phyloP scores from a whole-genome alignment of 2,797 vertebrate species.

The Lepidocolaptes lacrymiger region DNA sequence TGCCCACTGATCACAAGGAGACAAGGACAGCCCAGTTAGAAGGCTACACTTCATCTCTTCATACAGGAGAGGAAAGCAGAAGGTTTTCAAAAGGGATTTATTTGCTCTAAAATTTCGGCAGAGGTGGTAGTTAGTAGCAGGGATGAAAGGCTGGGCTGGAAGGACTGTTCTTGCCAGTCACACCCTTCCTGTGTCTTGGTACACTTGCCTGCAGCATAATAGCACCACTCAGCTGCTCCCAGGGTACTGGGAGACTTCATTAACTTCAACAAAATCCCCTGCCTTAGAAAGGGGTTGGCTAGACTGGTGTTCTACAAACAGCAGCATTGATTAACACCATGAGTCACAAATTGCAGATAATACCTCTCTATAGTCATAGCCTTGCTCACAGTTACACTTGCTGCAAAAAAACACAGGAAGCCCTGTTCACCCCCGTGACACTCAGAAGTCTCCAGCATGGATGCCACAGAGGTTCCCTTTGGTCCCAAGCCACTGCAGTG shows the following conservation, averaged over 20 bases:
- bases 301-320: neutral
- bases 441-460: neutral
- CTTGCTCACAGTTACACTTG: neutral
- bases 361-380: neutral
- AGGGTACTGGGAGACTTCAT: neutral
- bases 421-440: neutral
- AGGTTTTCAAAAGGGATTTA: neutral
- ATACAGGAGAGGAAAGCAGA: neutral
- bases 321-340: neutral
- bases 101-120: neutral
- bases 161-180: neutral
- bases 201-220: neutral
- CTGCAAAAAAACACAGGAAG: neutral
- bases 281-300: neutral
- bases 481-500: rapidly evolving
- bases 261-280: neutral
- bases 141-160: neutral
- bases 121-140: neutral
- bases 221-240: neutral
- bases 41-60: neutral
- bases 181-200: neutral
- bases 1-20: neutral
- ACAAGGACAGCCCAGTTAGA: neutral
- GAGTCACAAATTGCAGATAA: neutral
- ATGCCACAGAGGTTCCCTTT: neutral